Evolutionary conservation across 64 coral and sea anemone genomes (phyloP).

Genomic region (Porites australiensis): DNA sequence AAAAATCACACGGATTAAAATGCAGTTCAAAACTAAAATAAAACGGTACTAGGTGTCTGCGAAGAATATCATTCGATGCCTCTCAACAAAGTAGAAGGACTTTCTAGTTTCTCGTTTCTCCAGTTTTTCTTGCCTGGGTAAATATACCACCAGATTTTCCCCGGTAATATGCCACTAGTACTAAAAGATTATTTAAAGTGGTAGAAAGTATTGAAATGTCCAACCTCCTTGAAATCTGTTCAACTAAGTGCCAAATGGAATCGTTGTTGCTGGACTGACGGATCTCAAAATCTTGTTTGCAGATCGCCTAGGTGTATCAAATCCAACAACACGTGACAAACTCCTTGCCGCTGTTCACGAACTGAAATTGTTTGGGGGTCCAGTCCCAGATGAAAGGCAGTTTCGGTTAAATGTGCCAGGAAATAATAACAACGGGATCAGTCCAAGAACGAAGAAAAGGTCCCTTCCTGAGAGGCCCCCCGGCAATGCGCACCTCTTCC

Average conservation of each 20-base stretch:
- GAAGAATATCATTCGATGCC: too few species aligned
- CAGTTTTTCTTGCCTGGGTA: too few species aligned
- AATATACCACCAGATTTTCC: too few species aligned
- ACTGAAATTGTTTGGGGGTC: slow-evolving; percentile 47
- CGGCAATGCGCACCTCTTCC: not conserved
- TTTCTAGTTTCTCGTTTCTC: too few species aligned
- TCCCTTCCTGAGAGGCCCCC: slow-evolving; percentile 11
- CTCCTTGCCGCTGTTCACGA: slow-evolving; percentile 60
- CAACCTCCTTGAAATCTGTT: not conserved
- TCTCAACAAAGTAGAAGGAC: too few species aligned
- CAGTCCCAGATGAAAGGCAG: slow-evolving; percentile 43
- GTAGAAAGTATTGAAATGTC: not conserved
- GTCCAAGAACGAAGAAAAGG: slow-evolving; percentile 3
- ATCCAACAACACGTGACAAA: slow-evolving; percentile 61
- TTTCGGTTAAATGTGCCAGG: slow-evolving; percentile 9
- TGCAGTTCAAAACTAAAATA: too few species aligned
- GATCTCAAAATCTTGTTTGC: not conserved
- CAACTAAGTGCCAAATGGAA: too few species aligned
- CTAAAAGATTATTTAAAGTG: too few species aligned
- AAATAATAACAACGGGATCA: not conserved
- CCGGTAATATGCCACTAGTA: too few species aligned
- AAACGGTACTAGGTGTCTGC: too few species aligned
- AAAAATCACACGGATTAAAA: too few species aligned
- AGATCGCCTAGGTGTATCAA: slow-evolving; percentile 51
- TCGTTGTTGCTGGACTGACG: too few species aligned